Evolutionary conservation across 2,113 vertebrate species (phyloP).

Genomic region (Lophochroa leadbeateri): DNA sequence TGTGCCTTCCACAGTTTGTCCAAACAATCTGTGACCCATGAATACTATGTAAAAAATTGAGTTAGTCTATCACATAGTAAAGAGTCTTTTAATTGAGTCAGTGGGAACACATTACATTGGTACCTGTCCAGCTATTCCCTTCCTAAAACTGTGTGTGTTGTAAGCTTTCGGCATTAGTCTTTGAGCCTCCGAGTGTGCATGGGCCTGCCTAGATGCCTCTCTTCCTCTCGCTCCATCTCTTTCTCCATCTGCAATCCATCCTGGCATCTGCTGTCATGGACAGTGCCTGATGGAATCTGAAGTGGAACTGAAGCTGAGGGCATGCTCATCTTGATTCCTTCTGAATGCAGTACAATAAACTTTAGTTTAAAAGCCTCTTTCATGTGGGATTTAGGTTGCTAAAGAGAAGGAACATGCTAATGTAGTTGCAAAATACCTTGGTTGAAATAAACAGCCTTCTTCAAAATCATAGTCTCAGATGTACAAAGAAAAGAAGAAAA

Average conservation of each 20-base stretch:
- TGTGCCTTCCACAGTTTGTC: background rate
- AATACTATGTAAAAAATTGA: background rate
- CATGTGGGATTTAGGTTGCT: background rate
- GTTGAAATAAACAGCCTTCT: background rate
- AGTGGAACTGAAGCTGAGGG: background rate
- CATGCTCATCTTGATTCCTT: background rate
- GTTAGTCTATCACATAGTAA: background rate
- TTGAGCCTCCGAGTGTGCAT: background rate
- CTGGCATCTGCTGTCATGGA: background rate
- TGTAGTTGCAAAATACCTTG: background rate
- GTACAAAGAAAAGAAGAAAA: background rate
- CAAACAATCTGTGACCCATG: background rate
- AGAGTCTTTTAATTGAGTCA: background rate
- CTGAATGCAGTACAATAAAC: background rate
- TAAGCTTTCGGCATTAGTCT: background rate
- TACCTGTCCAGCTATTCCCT: background rate
- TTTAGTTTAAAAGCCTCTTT: background rate
- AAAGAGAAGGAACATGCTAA: background rate
- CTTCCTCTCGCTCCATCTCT: background rate
- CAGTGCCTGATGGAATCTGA: background rate
- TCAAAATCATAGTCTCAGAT: background rate
- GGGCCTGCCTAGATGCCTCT: background rate
- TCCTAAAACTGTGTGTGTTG: background rate
- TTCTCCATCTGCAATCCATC: background rate
- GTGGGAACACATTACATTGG: background rate